Conservation (phyloP, 2,888 invertebrate species). For the Caenorhabditis sp. region DNA sequence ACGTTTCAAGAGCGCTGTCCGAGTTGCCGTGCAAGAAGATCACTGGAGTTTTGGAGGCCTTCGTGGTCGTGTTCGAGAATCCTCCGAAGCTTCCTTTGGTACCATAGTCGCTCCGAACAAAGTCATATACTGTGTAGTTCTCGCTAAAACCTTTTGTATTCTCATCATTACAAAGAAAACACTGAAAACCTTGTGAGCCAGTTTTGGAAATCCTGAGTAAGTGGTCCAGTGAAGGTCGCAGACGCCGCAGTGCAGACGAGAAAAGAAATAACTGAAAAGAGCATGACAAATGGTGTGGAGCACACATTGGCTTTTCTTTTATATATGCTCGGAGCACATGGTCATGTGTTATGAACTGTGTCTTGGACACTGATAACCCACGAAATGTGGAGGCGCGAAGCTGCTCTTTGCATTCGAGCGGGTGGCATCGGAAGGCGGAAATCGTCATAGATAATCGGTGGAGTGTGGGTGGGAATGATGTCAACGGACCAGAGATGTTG, state of each 20-base stretch:
- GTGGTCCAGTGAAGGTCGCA: conserved; percentile 32
- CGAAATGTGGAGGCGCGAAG: conserved; percentile 38
- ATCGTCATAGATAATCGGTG: neutral
- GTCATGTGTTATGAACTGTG: conserved; percentile 44
- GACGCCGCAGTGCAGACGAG: neutral
- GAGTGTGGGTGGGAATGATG: conserved; percentile 24
- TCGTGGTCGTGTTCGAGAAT: conserved; percentile 14
- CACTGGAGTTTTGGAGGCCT: conserved; percentile 42
- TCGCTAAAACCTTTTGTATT: conserved; percentile 54
- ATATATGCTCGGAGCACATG: conserved; percentile 15
- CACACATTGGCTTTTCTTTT: conserved; percentile 21
- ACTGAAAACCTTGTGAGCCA: conserved; percentile 43
- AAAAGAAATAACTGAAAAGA: neutral
- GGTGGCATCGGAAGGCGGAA: conserved; percentile 4
- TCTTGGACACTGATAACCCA: conserved; percentile 40
- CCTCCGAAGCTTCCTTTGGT: conserved; percentile 68
- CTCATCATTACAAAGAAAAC: neutral
- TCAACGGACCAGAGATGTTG: neutral
- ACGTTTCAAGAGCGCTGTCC: conserved; percentile 62
- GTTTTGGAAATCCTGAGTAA: conserved; percentile 52
- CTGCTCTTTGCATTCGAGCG: conserved; percentile 22
- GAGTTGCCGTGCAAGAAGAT: conserved; percentile 71
- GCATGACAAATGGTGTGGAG: conserved; percentile 8
- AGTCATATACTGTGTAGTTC: conserved; percentile 54
- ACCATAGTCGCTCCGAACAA: conserved; percentile 57